phyloP scores from a whole-genome alignment of 2,113 vertebrate species.

The Nerophis lumbriciformis region DNA sequence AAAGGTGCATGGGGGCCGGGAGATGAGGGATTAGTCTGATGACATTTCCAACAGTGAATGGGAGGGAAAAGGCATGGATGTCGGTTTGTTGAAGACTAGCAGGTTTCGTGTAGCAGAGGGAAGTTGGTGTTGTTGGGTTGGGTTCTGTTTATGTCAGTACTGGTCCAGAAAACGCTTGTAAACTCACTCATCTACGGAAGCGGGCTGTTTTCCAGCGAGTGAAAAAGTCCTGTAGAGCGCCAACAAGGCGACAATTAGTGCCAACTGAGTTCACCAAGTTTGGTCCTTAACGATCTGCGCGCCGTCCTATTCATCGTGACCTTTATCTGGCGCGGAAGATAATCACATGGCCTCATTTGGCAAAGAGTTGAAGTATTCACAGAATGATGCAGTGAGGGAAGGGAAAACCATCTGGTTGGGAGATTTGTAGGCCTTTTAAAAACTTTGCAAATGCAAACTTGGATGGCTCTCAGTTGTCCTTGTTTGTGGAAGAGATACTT shows the following conservation, averaged over 20 bases:
- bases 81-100: slow-evolving; percentile 36
- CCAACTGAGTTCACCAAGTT: not conserved
- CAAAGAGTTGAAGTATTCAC: slow-evolving; percentile 8
- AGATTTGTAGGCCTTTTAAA: slow-evolving; percentile 18
- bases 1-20: slow-evolving; percentile 9
- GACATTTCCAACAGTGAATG: slow-evolving; percentile 9
- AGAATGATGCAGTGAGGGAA: slow-evolving; percentile 27
- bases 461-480: slow-evolving; percentile 41
- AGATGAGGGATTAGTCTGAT: slow-evolving; percentile 5
- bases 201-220: not conserved
- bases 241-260: too few species aligned
- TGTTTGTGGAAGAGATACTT: slow-evolving; percentile 10
- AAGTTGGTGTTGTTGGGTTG: not conserved
- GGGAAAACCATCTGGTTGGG: slow-evolving; percentile 32
- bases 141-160: slow-evolving; percentile 9
- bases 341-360: slow-evolving; percentile 1
- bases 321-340: slow-evolving; percentile 7
- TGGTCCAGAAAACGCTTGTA: slow-evolving; percentile 1
- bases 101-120: slow-evolving; percentile 39
- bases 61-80: slow-evolving; percentile 15
- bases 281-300: not conserved
- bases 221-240: too few species aligned
- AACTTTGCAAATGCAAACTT: slow-evolving; percentile 21
- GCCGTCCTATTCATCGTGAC: not conserved
- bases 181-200: slow-evolving; percentile 2